Conservation (phyloP, 2,888 invertebrate genomes). For the Chouioia cunea region DNA sequence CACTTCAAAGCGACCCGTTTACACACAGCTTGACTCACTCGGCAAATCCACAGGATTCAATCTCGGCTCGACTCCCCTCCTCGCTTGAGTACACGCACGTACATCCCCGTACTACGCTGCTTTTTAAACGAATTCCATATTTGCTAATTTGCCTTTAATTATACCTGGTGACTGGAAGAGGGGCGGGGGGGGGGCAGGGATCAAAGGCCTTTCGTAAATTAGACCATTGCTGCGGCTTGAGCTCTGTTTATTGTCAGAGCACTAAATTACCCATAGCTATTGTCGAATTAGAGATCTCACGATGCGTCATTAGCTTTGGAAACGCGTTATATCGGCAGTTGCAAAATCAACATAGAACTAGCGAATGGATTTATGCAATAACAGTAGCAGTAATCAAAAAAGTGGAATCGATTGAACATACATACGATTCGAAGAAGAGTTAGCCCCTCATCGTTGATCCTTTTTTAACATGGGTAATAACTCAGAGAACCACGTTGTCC, state of each 20-base stretch:
- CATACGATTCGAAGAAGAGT: too few species aligned
- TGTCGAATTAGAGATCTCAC: too few species aligned
- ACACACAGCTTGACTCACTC: constrained; percentile 40
- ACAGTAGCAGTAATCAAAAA: too few species aligned
- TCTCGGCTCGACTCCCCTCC: constrained; percentile 17
- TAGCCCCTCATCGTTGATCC: too few species aligned
- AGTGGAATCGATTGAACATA: too few species aligned
- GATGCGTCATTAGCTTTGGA: too few species aligned
- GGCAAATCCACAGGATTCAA: constrained; percentile 37
- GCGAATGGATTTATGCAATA: too few species aligned
- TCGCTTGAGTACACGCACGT: neutral
- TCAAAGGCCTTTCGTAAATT: constrained; percentile 37
- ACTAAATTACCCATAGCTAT: neutral
- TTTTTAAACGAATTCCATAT: constrained; percentile 44
- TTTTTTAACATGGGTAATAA: constrained; percentile 10
- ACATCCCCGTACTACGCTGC: neutral
- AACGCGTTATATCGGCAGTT: too few species aligned
- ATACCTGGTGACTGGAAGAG: constrained; percentile 6
- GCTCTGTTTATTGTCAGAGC: constrained; percentile 19
- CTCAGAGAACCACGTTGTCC: constrained; percentile 1
- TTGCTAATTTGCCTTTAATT: constrained; percentile 44
- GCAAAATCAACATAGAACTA: too few species aligned
- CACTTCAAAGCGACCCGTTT: constrained; percentile 38
- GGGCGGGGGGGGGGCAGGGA: neutral
- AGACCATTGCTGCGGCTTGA: constrained; percentile 15